Conservation (phyloP, 2,888 invertebrate species). For the Rotaria sp. region DNA sequence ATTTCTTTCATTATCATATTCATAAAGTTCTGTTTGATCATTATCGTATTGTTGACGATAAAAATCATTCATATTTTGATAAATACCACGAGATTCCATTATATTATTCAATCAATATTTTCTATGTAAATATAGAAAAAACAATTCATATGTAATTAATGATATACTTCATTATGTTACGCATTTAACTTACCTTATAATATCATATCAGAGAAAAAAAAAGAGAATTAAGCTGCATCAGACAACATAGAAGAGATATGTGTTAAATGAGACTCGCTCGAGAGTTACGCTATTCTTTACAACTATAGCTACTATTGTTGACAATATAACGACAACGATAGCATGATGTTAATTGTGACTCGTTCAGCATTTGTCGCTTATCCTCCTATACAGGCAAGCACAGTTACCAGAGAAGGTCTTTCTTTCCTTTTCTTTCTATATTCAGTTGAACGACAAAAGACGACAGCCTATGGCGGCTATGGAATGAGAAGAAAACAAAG, state of each 20-base stretch:
- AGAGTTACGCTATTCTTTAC: background rate
- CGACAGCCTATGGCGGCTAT: background rate
- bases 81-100: background rate
- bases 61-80: background rate
- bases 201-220: background rate
- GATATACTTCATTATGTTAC: background rate
- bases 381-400: background rate
- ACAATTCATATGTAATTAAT: background rate
- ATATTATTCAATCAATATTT: background rate
- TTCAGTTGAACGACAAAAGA: background rate
- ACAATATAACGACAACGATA: background rate
- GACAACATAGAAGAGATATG: background rate
- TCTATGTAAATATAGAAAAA: background rate
- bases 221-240: background rate
- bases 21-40: constrained; percentile 33
- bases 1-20: constrained; percentile 32
- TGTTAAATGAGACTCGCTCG: background rate
- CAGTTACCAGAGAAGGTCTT: background rate
- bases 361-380: background rate
- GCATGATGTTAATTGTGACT: constrained; percentile 14
- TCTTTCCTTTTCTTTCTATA: constrained; percentile 1
- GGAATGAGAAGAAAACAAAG: background rate
- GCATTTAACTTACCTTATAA: background rate
- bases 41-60: background rate
- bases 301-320: background rate